Conservation (phyloP, 2,888 invertebrate genomes). For the Drosophila vallismaia region DNA sequence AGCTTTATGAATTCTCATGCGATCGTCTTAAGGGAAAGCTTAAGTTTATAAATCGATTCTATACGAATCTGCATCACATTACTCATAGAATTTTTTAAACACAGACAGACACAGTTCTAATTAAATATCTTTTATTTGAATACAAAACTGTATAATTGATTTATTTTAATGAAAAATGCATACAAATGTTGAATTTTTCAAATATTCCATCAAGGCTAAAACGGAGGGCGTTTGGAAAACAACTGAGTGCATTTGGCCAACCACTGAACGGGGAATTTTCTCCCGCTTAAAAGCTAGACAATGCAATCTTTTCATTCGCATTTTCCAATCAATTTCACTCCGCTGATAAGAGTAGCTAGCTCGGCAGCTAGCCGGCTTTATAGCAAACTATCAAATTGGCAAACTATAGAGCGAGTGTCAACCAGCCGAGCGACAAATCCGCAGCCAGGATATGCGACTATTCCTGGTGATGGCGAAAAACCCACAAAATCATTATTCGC, state of each 20-base stretch:
- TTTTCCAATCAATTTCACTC: conserved; percentile 68
- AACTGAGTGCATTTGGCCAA: conserved; percentile 22
- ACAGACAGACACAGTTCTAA: no score
- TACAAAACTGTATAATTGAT: not conserved
- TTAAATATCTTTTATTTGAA: not conserved
- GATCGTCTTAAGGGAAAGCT: no score
- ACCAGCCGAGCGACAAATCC: conserved; percentile 35
- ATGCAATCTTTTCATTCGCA: conserved; percentile 52
- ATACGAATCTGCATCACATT: no score
- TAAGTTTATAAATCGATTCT: no score
- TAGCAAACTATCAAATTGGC: conserved; percentile 28
- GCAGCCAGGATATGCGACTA: conserved; percentile 24
- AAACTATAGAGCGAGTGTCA: conserved; percentile 28
- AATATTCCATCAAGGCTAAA: not conserved
- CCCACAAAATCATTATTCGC: conserved; percentile 60
- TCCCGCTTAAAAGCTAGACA: conserved; percentile 35
- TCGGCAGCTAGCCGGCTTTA: not conserved
- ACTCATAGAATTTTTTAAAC: no score
- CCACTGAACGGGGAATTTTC: conserved; percentile 32
- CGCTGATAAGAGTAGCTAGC: conserved; percentile 25
- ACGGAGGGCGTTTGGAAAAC: conserved; percentile 1
- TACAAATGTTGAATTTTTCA: not conserved
- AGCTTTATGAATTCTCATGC: not conserved
- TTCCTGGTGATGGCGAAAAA: conserved; percentile 37
- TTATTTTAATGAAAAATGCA: not conserved